Evolutionary conservation across 2,888 invertebrate genomes (phyloP).

Genomic region (Argyra leucocephala): DNA sequence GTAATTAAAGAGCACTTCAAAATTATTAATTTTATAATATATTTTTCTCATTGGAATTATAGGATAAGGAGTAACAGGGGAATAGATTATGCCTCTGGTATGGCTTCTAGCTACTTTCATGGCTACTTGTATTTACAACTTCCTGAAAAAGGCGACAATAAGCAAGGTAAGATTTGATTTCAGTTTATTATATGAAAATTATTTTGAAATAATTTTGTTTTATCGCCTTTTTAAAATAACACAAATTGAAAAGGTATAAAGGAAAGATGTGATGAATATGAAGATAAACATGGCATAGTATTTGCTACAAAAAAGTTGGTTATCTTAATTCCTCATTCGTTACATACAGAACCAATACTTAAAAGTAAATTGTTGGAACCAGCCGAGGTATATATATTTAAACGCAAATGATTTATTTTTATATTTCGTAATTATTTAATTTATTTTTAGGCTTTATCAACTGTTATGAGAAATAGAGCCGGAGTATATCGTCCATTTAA

Average conservation of each 20-base stretch:
- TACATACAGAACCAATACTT: constrained; percentile 30
- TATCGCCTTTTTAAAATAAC: no score
- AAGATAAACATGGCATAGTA: constrained; percentile 25
- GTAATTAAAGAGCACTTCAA: background rate
- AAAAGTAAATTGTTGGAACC: constrained; percentile 29
- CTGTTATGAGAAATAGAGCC: constrained; percentile 30
- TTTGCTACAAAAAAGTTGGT: constrained; percentile 33
- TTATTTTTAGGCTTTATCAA: constrained; percentile 28
- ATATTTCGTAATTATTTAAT: background rate
- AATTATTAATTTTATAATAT: no score
- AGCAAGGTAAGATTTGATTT: constrained; percentile 15
- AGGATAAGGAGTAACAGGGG: constrained; percentile 25
- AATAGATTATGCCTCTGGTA: constrained; percentile 36
- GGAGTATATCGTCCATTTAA: constrained; percentile 34
- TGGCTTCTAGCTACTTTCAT: constrained; percentile 38
- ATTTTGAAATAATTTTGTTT: background rate
- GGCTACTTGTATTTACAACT: constrained; percentile 35
- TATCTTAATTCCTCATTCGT: constrained; percentile 34
- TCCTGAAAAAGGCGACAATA: constrained; percentile 23
- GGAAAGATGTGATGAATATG: constrained; percentile 32
- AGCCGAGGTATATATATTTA: constrained; percentile 25
- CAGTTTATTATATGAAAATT: background rate
- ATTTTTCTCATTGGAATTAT: no score
- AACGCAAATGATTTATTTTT: background rate
- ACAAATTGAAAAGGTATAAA: constrained; percentile 27